phyloP scores from a whole-genome alignment of 2,113 vertebrate species.

The Myanophis thanlyinensis region DNA sequence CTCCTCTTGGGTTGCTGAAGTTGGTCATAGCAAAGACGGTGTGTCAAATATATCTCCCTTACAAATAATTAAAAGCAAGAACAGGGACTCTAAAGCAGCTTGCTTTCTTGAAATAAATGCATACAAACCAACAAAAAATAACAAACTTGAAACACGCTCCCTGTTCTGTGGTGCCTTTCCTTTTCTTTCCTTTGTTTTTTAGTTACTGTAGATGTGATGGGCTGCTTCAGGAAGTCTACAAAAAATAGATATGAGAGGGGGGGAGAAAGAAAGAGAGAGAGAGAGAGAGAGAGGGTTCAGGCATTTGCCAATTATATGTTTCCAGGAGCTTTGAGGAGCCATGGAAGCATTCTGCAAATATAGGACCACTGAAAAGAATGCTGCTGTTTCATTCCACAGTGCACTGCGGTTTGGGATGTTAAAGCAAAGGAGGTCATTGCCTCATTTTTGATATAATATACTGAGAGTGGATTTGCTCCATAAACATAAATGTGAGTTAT shows the following conservation, averaged over 20 bases:
- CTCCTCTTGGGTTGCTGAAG: neutral
- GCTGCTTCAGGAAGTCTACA: neutral
- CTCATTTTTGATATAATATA: neutral
- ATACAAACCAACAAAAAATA: slow-evolving; percentile 9
- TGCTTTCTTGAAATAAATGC: neutral
- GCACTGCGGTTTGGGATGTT: neutral
- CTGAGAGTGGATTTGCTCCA: neutral
- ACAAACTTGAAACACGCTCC: neutral
- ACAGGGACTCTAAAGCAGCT: neutral
- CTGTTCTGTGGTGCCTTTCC: rapidly evolving
- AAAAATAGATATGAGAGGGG: slow-evolving; percentile 17
- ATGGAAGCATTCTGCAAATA: slow-evolving; percentile 3
- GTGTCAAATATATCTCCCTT: slow-evolving; percentile 1
- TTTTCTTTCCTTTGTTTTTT: slow-evolving; percentile 26
- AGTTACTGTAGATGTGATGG: neutral
- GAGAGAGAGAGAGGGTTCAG: neutral
- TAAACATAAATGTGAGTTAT: neutral
- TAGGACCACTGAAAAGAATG: neutral
- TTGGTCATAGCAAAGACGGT: neutral
- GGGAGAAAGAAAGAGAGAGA: neutral
- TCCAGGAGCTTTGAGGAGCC: neutral
- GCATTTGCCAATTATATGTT: slow-evolving; percentile 15
- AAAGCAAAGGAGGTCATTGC: neutral
- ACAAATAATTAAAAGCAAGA: slow-evolving; percentile 29
- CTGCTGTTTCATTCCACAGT: neutral